Base-by-base conservation (phyloP, 2,797 vertebrate species). In the Anomalospiza imberbis region DNA sequence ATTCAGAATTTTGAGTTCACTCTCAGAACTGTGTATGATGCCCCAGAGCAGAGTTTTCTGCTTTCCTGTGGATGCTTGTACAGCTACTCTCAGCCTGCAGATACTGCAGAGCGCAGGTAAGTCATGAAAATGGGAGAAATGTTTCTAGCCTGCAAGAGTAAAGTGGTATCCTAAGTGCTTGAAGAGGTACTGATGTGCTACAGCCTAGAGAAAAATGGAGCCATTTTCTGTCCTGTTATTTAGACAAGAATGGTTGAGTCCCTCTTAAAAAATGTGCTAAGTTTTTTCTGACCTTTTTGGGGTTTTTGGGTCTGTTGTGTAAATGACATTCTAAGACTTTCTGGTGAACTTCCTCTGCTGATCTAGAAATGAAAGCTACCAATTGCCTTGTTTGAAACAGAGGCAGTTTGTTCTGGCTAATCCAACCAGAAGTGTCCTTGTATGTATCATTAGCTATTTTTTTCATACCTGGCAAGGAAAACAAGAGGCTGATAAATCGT, bases 301-400 rank as follows among this genome's bases (percentile, higher is more conserved):
- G 3, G 11, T 36, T 42, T 42, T 55, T 2, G 1, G 6, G 9
- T 61, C 15, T 4, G 0, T 32, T 62, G 7, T 20, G 12, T 31
- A 51, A 36, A 5, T n/a, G 44, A 28, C 8, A 68, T 26, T 78
- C 58, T 68, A 51, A 91, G 28, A 15, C 22, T 62, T 75, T 20
- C 18, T 62, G 45, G n/a, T 47, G 36, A 78, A 14, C 40, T 47
- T 57, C 51, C 19, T 85, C 44, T 63, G 60, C 13, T 83, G 55
- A 67, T 58, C 24, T 45, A 71, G 55, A 60, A 78, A 68, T 45
- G 11, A 60, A 79, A 60, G 10, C 19, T 38, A 3, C 5, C 10
- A 29, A 24, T 57, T 38, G 20, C 26, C 36, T 48, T 4, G 7
- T 55, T n/a, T 95, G 81, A 93, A 81, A 66, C 6, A 45, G 31